A percentile compares a stretch with the other conserved stretches of the same genome.
These are phyloP conservation scores for Pseudochirops corinnae DNA, from an alignment of 2,797 vertebrate genomes.

Conservation along the genomic window DNA sequence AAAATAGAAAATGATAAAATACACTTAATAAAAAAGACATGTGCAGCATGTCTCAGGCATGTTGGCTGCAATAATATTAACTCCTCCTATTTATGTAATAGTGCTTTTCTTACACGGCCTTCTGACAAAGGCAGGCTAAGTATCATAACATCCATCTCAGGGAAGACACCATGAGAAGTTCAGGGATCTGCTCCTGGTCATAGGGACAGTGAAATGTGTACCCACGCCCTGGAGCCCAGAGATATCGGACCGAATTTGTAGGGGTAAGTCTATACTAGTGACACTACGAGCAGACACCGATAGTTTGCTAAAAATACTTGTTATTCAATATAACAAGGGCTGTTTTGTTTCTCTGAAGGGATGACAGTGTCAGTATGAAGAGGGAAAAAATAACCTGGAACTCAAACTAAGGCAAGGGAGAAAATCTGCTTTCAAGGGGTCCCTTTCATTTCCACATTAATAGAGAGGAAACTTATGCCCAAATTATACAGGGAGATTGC, in stretches of 20 bases:
- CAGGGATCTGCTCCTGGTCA: neutral
- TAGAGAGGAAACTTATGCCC: neutral
- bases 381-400: neutral
- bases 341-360: conserved; percentile 13
- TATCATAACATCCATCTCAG: neutral
- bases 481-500: conserved; percentile 18
- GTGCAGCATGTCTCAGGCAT: neutral
- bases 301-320: conserved; percentile 31
- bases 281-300: conserved; percentile 16
- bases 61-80: neutral
- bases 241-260: neutral
- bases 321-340: conserved; percentile 22
- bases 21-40: neutral
- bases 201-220: neutral
- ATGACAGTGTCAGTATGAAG: neutral
- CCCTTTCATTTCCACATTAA: conserved; percentile 23
- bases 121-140: neutral
- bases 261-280: neutral
- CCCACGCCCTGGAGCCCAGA: neutral
- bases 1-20: conserved; percentile 24
- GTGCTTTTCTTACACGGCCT: neutral
- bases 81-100: neutral
- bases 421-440: conserved; percentile 11
- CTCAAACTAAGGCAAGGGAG: neutral
- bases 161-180: neutral